Evolutionary conservation across 2,888 invertebrate species (phyloP), one percentile per base, ranked within the genome.

Genomic region (Girardia tigrina): DNA sequence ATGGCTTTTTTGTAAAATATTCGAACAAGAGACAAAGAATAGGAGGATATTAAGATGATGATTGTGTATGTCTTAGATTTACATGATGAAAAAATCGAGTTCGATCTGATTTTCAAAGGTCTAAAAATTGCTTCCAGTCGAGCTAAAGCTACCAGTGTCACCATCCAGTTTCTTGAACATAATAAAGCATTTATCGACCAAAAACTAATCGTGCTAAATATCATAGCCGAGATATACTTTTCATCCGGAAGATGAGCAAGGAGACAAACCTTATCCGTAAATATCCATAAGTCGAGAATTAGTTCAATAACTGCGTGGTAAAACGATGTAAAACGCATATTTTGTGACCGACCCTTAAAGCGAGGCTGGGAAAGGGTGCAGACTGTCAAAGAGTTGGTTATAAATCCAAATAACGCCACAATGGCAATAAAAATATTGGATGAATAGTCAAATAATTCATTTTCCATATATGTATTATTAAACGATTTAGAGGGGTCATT

Each of bases 121-220:
- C 72, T 26, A 72, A 72, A 72, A 16, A 72, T 27, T 8, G 72
- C 72, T 26, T 72, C 72, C n/a, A 26, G 28, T 26, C 72, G 2
- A 26, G 72, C 26, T n/a, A 72, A 26, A 28, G 72, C 72, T 26
- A 72, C 28, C 72, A 72, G 26, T 23, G 72, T 28, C 6, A 72
- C 72, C 28, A 72, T 28, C 72, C 72, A 72, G 28, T 72, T 72
- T 28, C 72, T 16, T 72, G 72, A 72, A n/a, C 72, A 72, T 8
- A 72, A n/a, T 16, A 72, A 28, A 4, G 26, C 72, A 28, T 72
- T 72, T 26, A 72, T 72, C 28, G 26, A 28, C 72, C 72, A 72
- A 26, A 72, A 72, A 8, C 20, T 28, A 8, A 72, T 72, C 26
- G 72, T 26, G 6, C 23, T 23, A n/a, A 28, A 72, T 20, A 72